Base-by-base conservation (phyloP, 2,113 vertebrate species). In the Paramormyrops kingsleyae region DNA sequence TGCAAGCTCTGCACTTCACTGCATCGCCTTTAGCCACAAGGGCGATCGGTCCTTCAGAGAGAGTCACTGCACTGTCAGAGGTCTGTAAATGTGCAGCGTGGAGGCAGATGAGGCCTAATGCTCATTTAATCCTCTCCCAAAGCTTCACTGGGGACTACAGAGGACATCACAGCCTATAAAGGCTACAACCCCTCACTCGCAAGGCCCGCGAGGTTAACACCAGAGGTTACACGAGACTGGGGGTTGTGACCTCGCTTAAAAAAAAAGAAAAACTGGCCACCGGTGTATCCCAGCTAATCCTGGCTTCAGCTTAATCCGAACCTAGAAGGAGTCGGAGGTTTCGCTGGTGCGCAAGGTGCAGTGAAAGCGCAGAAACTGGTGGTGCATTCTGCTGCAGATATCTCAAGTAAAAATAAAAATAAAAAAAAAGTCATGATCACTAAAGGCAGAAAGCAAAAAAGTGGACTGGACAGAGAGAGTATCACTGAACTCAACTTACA, bases 401-500 rank as follows among this genome's bases (percentile, higher is more conserved):
- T 92, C 80, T 88, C n/a, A 88, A 90, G 74, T 83, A 59, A 92
- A 93, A 89, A 90, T n/a, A 83, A 88, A 90, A 90, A 90, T 89
- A 90, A 80, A 56, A 80, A 91, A 53, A 59, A 87, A 87, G 85
- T 90, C 91, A 94, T 9, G 93, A 93, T 90, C 93, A 94, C 93
- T 92, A 93, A 93, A 93, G 95, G 94, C 93, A 0, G 88, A 93
- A 93, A 94, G 93, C 90, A 80, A 91, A 92, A 90, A 92, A 91
- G 90, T 92, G 93, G 93, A 93, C 92, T 94, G 93, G 92, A 94
- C 92, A 93, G 93, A 94, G 94, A 96, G 94, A 94, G 94, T 94
- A 95, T 96, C 94, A 94, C 96, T 94, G 94, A 95, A 95, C 96
- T 97, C 97, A 98, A 97, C 97, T 98, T 97, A 98, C 97, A 97